Base-by-base conservation (phyloP, 2,888 invertebrate species). In the Eurois occulta region DNA sequence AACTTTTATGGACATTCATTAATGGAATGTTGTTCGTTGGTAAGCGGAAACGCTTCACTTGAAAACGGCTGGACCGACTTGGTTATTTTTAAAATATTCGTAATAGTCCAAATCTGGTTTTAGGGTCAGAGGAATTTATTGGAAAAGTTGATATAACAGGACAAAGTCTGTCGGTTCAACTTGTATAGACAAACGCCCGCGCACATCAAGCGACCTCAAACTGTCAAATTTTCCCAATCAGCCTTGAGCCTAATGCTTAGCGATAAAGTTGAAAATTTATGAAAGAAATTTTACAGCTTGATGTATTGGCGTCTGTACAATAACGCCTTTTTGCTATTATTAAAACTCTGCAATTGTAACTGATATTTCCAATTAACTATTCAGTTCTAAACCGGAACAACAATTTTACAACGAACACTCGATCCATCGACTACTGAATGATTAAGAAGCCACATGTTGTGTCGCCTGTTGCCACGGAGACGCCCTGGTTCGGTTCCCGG, bases 401-500 rank as follows among this genome's bases (percentile, higher is more conserved):
- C 11, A 35, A 32, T 58, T 10, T 66, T 35, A 64, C 58, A 69
- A 48, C 18, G 48, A 24, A 38, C 65, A 16, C 24, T 77, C n/a
- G 58, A 71, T 48, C 38, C 32, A 76, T 78, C 72, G 77, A 69
- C 73, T 76, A 67, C 62, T 86, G 75, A 88, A 88, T 89, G 80
- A 87, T 89, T 87, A 75, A 88, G 77, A 46, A 74, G 73, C 52
- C 64, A 46, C 32, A 38, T 94, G 95, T 94, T 94, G 93, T 93
- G 90, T 35, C 41, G 38, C 66, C 81, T 41, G 94, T 95, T 77
- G 89, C 88, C 90, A 91, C 91, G 87, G 91, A 72, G 75, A 94
- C 92, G 93, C 89, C 95, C 94, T 84, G 93, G 90, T 91, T 92
- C 90, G 87, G 86, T 79, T 92, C 91, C 92, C 90, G 92, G 90